A percentile compares a stretch with the other conserved stretches of the same genome.
Evolutionary conservation across 53 echinoderm and acorn worm genomes (phyloP).

Genomic region (Antedon mediterranea): DNA sequence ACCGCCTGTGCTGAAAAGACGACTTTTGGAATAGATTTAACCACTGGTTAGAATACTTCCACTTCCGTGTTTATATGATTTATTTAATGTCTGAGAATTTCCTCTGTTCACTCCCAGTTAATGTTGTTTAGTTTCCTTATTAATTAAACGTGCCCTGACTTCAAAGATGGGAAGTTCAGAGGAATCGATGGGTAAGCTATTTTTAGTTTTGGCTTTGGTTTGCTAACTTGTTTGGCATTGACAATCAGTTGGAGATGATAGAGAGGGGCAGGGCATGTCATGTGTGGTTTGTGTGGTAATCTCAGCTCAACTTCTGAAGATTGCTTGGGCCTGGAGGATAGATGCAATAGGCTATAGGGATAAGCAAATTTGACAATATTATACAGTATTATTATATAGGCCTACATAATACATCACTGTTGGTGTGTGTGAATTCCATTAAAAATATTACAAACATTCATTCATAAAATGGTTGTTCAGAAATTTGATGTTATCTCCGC

Average conservation of each 20-base stretch:
- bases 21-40: neutral
- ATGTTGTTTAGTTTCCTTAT: neutral
- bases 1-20: neutral
- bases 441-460: too few relatives aligned
- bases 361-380: too few relatives aligned
- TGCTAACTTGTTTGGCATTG: neutral
- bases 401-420: too few relatives aligned
- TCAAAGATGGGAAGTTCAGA: neutral
- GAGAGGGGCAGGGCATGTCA: neutral
- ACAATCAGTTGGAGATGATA: too few relatives aligned
- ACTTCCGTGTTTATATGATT: neutral
- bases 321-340: too few relatives aligned
- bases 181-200: neutral
- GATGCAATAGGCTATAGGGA: too few relatives aligned
- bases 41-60: neutral
- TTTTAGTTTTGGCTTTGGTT: neutral
- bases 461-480: too few relatives aligned
- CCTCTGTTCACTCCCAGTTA: neutral
- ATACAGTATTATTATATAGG: too few relatives aligned
- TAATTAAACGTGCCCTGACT: neutral
- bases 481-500: too few relatives aligned
- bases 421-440: too few relatives aligned
- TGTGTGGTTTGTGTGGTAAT: too few relatives aligned
- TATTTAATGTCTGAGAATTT: neutral
- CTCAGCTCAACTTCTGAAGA: too few relatives aligned